Evolutionary conservation across 1,140 invertebrate species (phyloP).

Genomic region (Ips nitidus): DNA sequence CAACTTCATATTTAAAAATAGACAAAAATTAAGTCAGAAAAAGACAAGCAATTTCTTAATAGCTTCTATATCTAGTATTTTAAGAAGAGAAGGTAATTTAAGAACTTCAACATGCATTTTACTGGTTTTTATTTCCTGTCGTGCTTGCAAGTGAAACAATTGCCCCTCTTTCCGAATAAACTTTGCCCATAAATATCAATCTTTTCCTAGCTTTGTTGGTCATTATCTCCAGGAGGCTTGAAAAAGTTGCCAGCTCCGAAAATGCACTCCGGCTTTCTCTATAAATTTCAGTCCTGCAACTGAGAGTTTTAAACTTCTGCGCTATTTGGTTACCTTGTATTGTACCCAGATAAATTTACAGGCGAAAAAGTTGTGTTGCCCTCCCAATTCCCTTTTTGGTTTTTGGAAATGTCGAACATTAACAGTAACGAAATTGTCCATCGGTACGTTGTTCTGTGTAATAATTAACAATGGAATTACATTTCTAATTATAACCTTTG

Average conservation of each 20-base stretch:
- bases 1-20: too few species aligned
- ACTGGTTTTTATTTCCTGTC: not conserved
- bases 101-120: too few species aligned
- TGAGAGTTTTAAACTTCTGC: slow-evolving; percentile 10
- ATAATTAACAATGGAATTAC: slow-evolving; percentile 16
- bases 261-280: slow-evolving; percentile 7
- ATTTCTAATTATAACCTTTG: slow-evolving; percentile 18
- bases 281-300: slow-evolving; percentile 13
- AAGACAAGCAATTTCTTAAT: too few species aligned
- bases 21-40: too few species aligned
- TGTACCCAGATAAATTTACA: slow-evolving; percentile 7
- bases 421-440: not conserved
- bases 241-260: slow-evolving; percentile 2
- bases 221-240: slow-evolving; percentile 15
- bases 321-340: slow-evolving; percentile 13
- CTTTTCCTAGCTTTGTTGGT: not conserved
- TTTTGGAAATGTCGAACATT: not conserved
- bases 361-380: not conserved
- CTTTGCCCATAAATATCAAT: slow-evolving; percentile 13
- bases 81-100: too few species aligned
- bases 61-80: too few species aligned
- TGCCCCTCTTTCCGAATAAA: slow-evolving; percentile 8
- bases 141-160: not conserved
- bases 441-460: not conserved
- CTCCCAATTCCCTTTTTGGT: too few species aligned